A percentile compares a stretch with the other conserved stretches of the same genome.
These are phyloP conservation scores for Antitype chi DNA, from an alignment of 2,888 invertebrate genomes.

Conservation along the genomic window DNA sequence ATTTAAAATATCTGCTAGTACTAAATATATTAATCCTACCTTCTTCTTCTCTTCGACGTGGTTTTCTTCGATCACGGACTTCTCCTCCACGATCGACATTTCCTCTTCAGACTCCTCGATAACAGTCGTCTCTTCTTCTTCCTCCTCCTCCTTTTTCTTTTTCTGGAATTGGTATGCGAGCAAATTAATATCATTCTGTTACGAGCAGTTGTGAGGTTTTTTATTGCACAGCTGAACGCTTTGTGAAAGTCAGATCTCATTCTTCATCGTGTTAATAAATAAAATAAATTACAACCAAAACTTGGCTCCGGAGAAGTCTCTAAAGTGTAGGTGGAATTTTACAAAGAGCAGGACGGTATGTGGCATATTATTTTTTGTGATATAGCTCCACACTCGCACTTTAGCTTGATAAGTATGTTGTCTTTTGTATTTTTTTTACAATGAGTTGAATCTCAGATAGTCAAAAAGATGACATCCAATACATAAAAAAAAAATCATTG, in stretches of 20 bases:
- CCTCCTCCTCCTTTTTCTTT: slow-evolving; percentile 88
- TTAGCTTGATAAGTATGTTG: not conserved
- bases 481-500: no score
- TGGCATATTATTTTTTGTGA: not conserved
- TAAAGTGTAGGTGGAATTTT: not conserved
- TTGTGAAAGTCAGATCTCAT: not conserved
- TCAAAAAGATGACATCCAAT: not conserved
- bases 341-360: not conserved
- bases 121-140: slow-evolving; percentile 85
- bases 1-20: not conserved
- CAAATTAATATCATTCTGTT: not conserved
- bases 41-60: slow-evolving; percentile 88
- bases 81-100: slow-evolving; percentile 87
- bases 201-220: not conserved
- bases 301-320: not conserved
- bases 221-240: not conserved
- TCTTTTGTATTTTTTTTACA: no score
- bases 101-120: slow-evolving; percentile 89
- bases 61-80: slow-evolving; percentile 88
- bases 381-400: not conserved
- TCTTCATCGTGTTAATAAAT: not conserved
- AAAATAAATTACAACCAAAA: not conserved
- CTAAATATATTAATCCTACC: slow-evolving; percentile 67
- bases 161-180: slow-evolving; percentile 75
- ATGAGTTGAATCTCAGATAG: not conserved